Conservation (phyloP, 2,797 vertebrate species). For the Cottoperca gobio region DNA sequence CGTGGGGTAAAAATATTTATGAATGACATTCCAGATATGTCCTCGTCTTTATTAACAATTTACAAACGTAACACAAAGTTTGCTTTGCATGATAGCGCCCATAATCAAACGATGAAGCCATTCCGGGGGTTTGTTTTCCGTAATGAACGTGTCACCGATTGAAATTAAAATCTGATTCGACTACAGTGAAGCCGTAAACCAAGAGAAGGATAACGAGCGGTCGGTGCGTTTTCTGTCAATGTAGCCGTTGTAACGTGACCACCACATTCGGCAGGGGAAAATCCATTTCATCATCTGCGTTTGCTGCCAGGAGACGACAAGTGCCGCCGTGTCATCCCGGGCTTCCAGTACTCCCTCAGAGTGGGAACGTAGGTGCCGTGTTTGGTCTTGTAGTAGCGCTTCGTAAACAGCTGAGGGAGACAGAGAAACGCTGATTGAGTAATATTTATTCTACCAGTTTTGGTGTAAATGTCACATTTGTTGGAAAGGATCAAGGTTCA, state of each 20-base stretch:
- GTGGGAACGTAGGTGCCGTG: slow-evolving; percentile 86
- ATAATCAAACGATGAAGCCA: neutral
- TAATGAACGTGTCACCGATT: slow-evolving; percentile 5
- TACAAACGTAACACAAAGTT: neutral
- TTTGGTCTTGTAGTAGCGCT: slow-evolving; percentile 85
- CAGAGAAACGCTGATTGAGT: too few relatives aligned
- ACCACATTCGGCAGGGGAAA: neutral
- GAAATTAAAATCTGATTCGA: neutral
- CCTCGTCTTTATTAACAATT: neutral
- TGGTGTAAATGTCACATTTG: too few relatives aligned
- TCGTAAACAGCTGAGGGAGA: slow-evolving; percentile 81
- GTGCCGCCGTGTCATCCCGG: slow-evolving; percentile 38
- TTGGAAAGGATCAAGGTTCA: too few relatives aligned
- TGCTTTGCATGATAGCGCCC: neutral
- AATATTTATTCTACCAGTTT: neutral
- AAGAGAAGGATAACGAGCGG: neutral
- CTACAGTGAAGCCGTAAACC: neutral
- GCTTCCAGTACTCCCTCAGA: slow-evolving; percentile 84
- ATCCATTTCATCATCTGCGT: slow-evolving; percentile 40
- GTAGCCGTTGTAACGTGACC: neutral
- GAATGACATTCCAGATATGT: neutral
- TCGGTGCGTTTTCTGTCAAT: neutral
- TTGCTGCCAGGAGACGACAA: slow-evolving; percentile 42
- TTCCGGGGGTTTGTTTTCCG: neutral
- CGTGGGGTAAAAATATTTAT: slow-evolving; percentile 16